Base-by-base conservation (phyloP, 2,797 vertebrate genomes). In the Botia almorhae region DNA sequence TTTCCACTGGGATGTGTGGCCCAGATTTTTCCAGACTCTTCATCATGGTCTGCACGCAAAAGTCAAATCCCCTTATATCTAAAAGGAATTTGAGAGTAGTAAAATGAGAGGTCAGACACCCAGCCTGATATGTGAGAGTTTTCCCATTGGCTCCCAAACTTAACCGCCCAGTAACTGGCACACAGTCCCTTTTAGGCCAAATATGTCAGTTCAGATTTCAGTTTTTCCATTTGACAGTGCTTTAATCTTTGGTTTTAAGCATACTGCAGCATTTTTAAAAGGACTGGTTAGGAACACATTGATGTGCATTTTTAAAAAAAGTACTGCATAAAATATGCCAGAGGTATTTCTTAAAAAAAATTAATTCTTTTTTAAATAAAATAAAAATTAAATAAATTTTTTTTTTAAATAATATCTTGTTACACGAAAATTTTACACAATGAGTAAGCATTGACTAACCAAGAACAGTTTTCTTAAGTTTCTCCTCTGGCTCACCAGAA, bases 11-110 rank as follows among this genome's bases (percentile, higher is more conserved):
- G 84, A 88, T 82, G 84, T 88, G 87, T 80, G 83, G 73, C 74
- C 87, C 86, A 88, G 85, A 90, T 90, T 87, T 88, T 87, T 85
- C 86, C 87, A 82, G 81, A 75, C 81, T 85, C 87, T 88, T 87
- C 84, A 86, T 87, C 85, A 86, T 77, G 61, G 81, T 85, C 85
- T 51, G 81, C 88, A 89, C 78, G 87, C 85, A 77, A 86, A 76
- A 88, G 87, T 84, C 86, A 83, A 87, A 88, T 85, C 84, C 82
- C 72, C 80, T 87, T 87, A 80, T 86, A 86, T 89, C 85, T 33
- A 85, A 79, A 82, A 78, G 78, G 80, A 85, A 87, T 85, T 84
- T 43, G 6, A 64, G 78, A 81, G 85, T 85, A 85, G 82, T 69
- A 74, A 82, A 85, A 85, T 53, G 69, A 83, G 81, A 80, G 69